Base-by-base conservation (phyloP, 2,888 invertebrate genomes). In the Protonemura montana region DNA sequence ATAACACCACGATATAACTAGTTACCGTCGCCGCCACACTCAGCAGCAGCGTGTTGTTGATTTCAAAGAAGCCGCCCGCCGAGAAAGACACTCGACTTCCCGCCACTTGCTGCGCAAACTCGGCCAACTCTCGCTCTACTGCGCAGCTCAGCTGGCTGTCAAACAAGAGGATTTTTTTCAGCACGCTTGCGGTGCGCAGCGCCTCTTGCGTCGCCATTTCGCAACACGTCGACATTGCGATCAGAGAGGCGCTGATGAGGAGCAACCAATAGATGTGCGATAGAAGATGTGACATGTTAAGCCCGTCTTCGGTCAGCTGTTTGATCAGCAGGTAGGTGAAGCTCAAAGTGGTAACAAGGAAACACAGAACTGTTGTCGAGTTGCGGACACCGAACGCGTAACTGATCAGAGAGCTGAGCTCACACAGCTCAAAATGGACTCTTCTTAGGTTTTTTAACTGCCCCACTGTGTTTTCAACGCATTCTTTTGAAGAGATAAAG, bases 1-100 rank as follows among this genome's bases (percentile, higher is more conserved):
- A 13, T 76, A 76, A 13, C 26, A 76, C 26, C 26, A 76, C 76
- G 5, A 76, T 21, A 13, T 76, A 76, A 21, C n/a, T 76, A 25
- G 76, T 76, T 25, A 76, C 76, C 26, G 76, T 76, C n/a, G 76
- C 76, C 21, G 76, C 76, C 26, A 76, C 76, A 76, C 76, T 76
- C 5, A 76, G 76, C 76, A 76, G 21, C 26, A 76, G 26, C 26
- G 76, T 76, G n/a, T 25, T 76, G 26, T 76, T 25, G 21, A 76
- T 25, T 25, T 76, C 26, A 76, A 76, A 76, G 5, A 76, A 3
- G 3, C 76, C 76, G 21, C 3, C 21, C 3, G 76, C 76, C 5
- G 76, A 25, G 16, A 76, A 76, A 5, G 26, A 5, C 2, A 76
- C 21, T 13, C 21, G 5, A 13, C 26, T 7, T 5, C 76, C 26